Conservation (phyloP, 2,113 vertebrate genomes). For the Steatornis caripensis region DNA sequence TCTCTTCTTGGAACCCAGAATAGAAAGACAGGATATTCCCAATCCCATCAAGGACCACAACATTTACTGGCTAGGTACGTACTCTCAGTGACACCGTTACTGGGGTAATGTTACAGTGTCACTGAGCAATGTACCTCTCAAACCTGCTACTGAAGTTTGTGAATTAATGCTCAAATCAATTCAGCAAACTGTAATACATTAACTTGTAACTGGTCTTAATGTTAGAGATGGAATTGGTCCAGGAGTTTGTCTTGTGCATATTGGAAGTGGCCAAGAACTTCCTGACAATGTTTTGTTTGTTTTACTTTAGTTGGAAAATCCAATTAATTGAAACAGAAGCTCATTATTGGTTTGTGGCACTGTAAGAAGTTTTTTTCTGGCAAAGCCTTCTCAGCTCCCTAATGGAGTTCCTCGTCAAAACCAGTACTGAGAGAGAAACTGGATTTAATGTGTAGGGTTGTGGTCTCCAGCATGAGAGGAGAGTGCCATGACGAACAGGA, state of each 20-base stretch:
- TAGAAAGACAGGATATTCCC: neutral
- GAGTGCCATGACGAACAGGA: neutral
- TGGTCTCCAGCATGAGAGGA: neutral
- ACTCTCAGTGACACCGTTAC: slow-evolving; percentile 49
- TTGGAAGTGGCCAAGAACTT: neutral
- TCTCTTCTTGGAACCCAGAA: slow-evolving; percentile 10
- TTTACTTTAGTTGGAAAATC: neutral
- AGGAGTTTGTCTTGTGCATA: neutral
- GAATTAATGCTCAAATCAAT: slow-evolving; percentile 69
- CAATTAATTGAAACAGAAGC: neutral
- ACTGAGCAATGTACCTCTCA: slow-evolving; percentile 34
- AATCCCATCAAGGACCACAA: slow-evolving; percentile 14
- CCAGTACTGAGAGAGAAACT: neutral
- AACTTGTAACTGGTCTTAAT: slow-evolving; percentile 30
- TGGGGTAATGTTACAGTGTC: neutral
- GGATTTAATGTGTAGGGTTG: neutral
- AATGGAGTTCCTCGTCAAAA: neutral
- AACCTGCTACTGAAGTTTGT: slow-evolving; percentile 36
- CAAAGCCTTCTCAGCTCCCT: neutral
- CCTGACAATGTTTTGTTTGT: neutral
- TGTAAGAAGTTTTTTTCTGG: neutral
- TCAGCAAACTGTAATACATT: slow-evolving; percentile 52
- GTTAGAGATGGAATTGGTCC: neutral
- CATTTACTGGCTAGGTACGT: slow-evolving; percentile 29
- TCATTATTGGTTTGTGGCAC: neutral